Evolutionary conservation across 1,140 invertebrate species (phyloP).

Genomic region (Habropoda laboriosa): DNA sequence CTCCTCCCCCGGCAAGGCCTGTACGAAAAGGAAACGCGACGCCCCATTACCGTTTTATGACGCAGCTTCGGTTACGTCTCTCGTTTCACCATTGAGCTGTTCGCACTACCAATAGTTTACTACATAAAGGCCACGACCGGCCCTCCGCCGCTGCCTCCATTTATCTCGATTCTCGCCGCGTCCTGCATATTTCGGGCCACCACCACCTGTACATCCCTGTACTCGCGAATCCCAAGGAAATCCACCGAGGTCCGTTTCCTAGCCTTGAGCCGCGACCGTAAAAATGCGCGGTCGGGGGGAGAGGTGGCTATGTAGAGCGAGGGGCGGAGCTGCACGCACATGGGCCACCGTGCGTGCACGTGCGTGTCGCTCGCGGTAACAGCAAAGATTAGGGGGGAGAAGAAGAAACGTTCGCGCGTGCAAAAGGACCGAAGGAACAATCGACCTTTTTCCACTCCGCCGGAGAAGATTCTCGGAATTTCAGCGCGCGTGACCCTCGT

Average conservation of each 20-base stretch:
- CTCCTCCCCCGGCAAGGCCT: constrained; percentile 48
- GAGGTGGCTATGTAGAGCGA: too few relatives aligned
- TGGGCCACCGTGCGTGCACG: constrained; percentile 56
- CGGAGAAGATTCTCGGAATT: constrained; percentile 28
- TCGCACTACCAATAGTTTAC: constrained; percentile 78
- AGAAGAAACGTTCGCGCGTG: neutral
- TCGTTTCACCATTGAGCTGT: constrained; percentile 80
- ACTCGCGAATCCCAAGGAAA: neutral
- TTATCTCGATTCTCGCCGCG: constrained; percentile 60
- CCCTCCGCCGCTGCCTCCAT: constrained; percentile 61
- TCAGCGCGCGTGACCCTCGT: neutral
- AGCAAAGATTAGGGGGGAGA: neutral
- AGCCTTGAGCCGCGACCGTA: constrained; percentile 62
- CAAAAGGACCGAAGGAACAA: constrained; percentile 28
- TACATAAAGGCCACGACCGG: constrained; percentile 74
- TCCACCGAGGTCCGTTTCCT: constrained; percentile 16
- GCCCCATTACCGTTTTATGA: constrained; percentile 81
- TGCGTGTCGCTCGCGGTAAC: neutral
- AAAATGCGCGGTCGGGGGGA: constrained; percentile 42
- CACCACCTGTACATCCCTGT: too few relatives aligned
- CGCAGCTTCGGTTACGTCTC: constrained; percentile 80
- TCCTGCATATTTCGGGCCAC: neutral
- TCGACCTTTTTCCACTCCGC: neutral
- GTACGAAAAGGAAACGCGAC: constrained; percentile 78
- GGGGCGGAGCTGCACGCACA: constrained; percentile 62